Base-by-base conservation (phyloP, 2,888 invertebrate genomes). In the Leptura quadrifasciata region DNA sequence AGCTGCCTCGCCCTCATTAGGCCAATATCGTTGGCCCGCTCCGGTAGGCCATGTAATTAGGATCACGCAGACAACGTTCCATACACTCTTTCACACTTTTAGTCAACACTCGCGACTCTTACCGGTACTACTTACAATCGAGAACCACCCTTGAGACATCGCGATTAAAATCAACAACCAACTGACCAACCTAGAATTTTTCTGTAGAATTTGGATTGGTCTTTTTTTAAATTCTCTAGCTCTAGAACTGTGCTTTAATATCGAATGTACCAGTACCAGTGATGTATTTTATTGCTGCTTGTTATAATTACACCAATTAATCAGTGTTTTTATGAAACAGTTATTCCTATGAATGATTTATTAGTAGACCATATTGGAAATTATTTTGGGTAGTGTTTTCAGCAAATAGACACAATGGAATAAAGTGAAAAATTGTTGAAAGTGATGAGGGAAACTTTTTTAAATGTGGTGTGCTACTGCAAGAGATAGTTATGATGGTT, bases 1-100 rank as follows among this genome's bases (percentile, higher is more conserved):
- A 85, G 87, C 87, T 86, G 89, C 89, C 89, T 88, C 89, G 89
- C 89, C 89, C 89, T 89, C 88, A 89, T 89, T 89, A 88, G 86
- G 87, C 88, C 88, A 88, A 88, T 89, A 87, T 87, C 84, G 87
- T 87, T 82, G 86, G 87, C 86, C 85, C 85, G 85, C 87, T 86
- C 88, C 87, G 88, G 88, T 88, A 88, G 89, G 88, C 88, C 87
- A 87, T 87, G 84, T 88, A 89, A 88, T 88, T 88, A 89, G 86
- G 87, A 86, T 83, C 86, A 76, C 78, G 80, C 77, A 78, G 76
- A 77, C 82, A 74, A 79, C 71, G 73, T 72, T 76, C 76, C 73
- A 74, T 76, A 61, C 72, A 82, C 83, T 84, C 84, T 85, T 86
- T 85, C 81, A 80, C 82, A 83, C 84, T 84, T 86, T 86, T 83